Percentiles rank a stretch among this genome's conserved stretches.
Conservation (phyloP, 2,113 vertebrate genomes). For the Taxidea taxus region DNA sequence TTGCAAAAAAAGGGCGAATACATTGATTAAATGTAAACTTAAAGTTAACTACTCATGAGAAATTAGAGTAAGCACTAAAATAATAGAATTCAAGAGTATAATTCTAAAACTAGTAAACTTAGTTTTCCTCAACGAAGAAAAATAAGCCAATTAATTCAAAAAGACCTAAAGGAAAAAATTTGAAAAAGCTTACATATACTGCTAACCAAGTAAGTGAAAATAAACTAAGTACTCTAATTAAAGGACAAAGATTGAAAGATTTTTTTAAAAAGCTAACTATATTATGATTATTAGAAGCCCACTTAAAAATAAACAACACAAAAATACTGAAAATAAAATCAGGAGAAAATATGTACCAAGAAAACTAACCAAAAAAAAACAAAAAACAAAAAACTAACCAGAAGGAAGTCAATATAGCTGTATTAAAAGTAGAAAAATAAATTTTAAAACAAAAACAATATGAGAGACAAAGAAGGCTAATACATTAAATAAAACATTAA, state of each 20-base stretch:
- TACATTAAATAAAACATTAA: background rate
- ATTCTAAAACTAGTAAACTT: background rate
- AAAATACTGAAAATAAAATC: background rate
- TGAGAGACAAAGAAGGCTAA: background rate
- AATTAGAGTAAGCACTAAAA: background rate
- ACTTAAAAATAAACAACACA: background rate
- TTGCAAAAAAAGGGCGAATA: background rate
- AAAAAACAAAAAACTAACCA: background rate
- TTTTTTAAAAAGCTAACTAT: background rate
- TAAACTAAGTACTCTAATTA: background rate
- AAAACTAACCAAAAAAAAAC: background rate
- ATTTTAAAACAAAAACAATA: background rate
- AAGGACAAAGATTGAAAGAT: background rate
- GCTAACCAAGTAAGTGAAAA: background rate
- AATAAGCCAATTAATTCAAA: background rate
- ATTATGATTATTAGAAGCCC: background rate
- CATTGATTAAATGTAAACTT: background rate
- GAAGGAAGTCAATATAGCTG: background rate
- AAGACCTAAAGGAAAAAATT: background rate
- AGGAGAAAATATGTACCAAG: background rate
- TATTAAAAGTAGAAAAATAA: background rate
- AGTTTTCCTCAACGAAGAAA: background rate
- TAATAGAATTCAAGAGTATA: background rate
- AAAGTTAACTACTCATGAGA: background rate
- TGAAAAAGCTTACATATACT: background rate